A percentile compares a stretch with the other conserved stretches of the same genome.
Conservation (phyloP, 2,888 invertebrate species). For the Rhagonycha fulva region DNA sequence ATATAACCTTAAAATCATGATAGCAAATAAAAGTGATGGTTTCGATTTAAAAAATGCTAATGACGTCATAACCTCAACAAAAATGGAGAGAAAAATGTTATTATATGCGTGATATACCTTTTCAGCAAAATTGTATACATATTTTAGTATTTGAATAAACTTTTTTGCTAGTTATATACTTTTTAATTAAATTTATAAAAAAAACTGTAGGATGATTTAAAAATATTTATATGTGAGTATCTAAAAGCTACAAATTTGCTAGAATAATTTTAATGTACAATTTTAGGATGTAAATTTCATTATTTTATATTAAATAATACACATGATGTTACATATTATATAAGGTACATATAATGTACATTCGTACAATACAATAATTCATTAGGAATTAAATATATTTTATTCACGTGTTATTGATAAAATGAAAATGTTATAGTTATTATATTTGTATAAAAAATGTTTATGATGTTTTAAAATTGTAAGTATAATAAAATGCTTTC, state of each 20-base stretch:
- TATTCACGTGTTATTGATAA: background rate
- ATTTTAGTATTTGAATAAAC: background rate
- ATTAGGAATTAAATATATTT: background rate
- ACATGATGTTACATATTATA: too few species aligned
- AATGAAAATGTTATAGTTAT: background rate
- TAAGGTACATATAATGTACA: too few species aligned
- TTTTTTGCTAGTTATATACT: background rate
- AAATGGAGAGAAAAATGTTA: background rate
- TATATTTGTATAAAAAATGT: background rate
- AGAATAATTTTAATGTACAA: background rate
- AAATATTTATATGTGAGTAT: background rate
- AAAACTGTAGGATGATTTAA: background rate
- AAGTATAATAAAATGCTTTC: background rate
- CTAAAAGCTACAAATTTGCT: background rate
- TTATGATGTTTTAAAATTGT: background rate
- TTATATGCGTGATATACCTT: background rate
- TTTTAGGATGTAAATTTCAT: too few species aligned
- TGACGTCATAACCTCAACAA: background rate
- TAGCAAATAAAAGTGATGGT: background rate
- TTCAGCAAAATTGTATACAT: background rate
- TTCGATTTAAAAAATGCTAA: background rate
- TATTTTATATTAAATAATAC: too few species aligned
- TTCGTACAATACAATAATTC: background rate
- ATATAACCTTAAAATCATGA: background rate
- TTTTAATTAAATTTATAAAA: background rate